Base-by-base conservation (phyloP, 2,888 invertebrate genomes). In the Agonopterix arenella region DNA sequence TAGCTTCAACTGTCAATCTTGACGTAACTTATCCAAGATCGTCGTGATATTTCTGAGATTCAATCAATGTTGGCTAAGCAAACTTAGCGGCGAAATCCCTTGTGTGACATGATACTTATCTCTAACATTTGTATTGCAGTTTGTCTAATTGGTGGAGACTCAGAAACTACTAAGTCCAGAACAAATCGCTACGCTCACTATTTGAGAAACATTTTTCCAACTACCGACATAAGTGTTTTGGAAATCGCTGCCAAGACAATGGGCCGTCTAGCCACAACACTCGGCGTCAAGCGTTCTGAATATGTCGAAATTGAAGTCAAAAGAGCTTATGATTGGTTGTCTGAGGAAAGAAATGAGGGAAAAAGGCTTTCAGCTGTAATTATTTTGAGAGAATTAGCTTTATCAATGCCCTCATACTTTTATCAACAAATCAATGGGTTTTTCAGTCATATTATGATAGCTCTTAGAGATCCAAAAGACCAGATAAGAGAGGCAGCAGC, bases 291-390 rank as follows among this genome's bases (percentile, higher is more conserved):
- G 76, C 95, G 98, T 11, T 96, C 96, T 0, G 97, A 98, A 70
- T 98, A 98, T 76, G 97, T 99, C 37, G 98, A 98, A 69, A 95
- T 95, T 84, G 98, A 98, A 85, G 96, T 98, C 8, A 97, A 97
- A 76, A 91, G 96, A 68, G 96, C 97, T 3, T 95, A 96, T 73
- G 98, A 99, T 74, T 98, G 98, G 98, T 90, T 99, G 1, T 92
- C 93, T 28, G 96, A 95, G 48, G 98, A 97, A 67, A 90, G 97
- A 62, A 93, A 96, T 78, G 98, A 98, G 90, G 95, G 95, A 8
- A 96, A 97, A 73, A 91, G 97, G 51, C 94, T 97, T 65, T 97
- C 97, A 13, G 97, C 98, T 5, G 97, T 97, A 5, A 89, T 99
- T 44, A 95, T 99, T 47, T 82, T 98, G 16, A 93, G 96, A 62